Evolutionary conservation across 2,113 vertebrate species (phyloP), one percentile per base, ranked within the genome.

Genomic region (Hydropotes inermis): DNA sequence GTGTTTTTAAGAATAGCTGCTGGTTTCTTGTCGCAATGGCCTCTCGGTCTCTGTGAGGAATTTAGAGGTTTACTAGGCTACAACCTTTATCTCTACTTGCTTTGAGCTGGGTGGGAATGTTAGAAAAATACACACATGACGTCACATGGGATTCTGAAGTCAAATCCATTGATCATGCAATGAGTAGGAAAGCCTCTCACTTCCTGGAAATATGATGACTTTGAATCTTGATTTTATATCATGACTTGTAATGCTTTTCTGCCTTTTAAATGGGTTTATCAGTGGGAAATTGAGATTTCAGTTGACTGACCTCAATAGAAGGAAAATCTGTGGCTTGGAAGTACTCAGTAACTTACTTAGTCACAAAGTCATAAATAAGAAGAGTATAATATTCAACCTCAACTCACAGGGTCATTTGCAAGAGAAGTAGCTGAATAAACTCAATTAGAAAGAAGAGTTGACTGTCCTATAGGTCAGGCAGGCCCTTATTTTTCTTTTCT

Each of bases 351-450:
- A 92, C 25, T 76, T 90, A 82, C 43, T 83, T 91, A 54, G 30
- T 85, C 76, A 95, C 64, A 85, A 92, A 96, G 45, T 93, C 88
- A 91, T 76, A 95, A 93, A 89, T 89, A 74, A 89, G 54, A 96
- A 76, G 57, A 58, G 23, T 64, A 50, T 33, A 61, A 78, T 86
- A 82, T 88, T 92, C 90, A 94, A 84, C 2, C 5, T 17, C 94
- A 96, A 93, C 74, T 94, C 58, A 79, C 15, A 45, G 39, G 23
- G 78, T 92, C 70, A 96, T 79, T 54, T 50, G 21, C 70, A 74
- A 90, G 91, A 97, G 81, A 96, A 89, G 74, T 87, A 96, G 54
- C 55, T 89, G 94, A 93, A 95, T 95, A 95, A 97, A 93, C 91
- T 95, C 57, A 83, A 92, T 97, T 88, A 93, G 50, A 64, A 93